Evolutionary conservation across 2,113 vertebrate genomes (phyloP), one percentile per base, ranked within the genome.

Genomic region (Neoarius graeffei): DNA sequence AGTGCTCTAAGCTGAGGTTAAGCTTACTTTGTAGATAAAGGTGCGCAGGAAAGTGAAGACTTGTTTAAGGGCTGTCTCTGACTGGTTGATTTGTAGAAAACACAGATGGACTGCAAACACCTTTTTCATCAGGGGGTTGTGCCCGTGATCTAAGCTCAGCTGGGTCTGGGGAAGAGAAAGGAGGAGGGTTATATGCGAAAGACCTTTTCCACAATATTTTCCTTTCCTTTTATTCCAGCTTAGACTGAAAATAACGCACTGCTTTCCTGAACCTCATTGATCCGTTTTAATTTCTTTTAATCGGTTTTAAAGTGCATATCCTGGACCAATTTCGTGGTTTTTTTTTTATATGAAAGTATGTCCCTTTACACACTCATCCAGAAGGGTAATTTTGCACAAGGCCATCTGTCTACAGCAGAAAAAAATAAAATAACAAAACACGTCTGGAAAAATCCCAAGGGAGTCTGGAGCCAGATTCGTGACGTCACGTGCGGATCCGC

Each of bases 71-170:
- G 98, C 97, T 0, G 93, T 98, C 93, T 99, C 98, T 64, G 98
- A 99, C 86, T 99, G 98, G 92, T 99, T 97, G 92, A 99, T 99
- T 88, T 97, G 96, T 89, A 99, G 96, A 91, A 99, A 99, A 93
- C 98, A 99, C 80, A 99, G 95, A 89, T 98, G 97, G 50, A 99
- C 98, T 7, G 98, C 97, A 91, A 99, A 99, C 4, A 99, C 97
- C 90, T 98, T 99, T 94, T 99, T 99, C 98, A 99, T 99, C 84
- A 99, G 95, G 1, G 98, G 98, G 92, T 98, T 99, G 92, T 99
- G 98, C 3, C 98, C 98, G 0, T 99, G 96, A 92, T 99, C 98
- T 7, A 95, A 91, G 91, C 99, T 95, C 7, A 99, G 95, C 85
- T 99, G 98, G 87, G 97, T 96, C 98, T 99, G 92, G 66, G 89